Evolutionary conservation across 2,113 vertebrate genomes (phyloP), one percentile per base, ranked within the genome.

Genomic region (Oostethus manadensis): DNA sequence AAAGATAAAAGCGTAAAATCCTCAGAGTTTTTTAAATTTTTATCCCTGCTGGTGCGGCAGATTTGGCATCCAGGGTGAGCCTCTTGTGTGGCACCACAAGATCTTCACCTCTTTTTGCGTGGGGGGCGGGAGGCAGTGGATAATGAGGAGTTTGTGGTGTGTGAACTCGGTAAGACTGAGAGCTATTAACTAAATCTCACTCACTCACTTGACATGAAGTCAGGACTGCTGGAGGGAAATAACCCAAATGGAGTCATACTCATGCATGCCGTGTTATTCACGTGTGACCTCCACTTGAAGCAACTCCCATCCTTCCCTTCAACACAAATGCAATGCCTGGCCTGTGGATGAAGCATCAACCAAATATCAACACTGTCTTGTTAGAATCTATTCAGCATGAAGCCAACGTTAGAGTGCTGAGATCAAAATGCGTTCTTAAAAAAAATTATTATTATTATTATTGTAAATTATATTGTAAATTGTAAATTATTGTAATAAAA

Each of bases 171-270:
- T 62, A 74, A 80, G 76, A 74, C 33, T 66, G 18, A 40, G 62
- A 66, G 75, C 74, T 80, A 86, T 88, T 88, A 86, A 81, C 77
- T 74, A 83, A 84, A 87, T 88, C 56, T 75, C 70, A 82, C 77
- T 56, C 54, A 49, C 13, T 42, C 21, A 26, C 83, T 86, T 88
- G 88, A 88, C 79, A 71, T 79, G 84, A 59, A 56, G 60, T 80
- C 83, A 86, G 80, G 81, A 82, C 60, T 72, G 77, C 62, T 26
- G 59, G 66, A 78, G 58, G 62, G 40, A 74, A 77, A 71, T 84
- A 83, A 85, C 71, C 59, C 54, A 51, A 64, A 62, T 2, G 64
- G 60, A 29, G 56, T 33, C 38, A 42, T 40, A 48, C 51, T 38
- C 29, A 33, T 33, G 13, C 29, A n/a, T 51, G 42, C 18, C 9